Evolutionary conservation across 2,113 vertebrate species (phyloP).

Genomic region (Toxostoma redivivum): DNA sequence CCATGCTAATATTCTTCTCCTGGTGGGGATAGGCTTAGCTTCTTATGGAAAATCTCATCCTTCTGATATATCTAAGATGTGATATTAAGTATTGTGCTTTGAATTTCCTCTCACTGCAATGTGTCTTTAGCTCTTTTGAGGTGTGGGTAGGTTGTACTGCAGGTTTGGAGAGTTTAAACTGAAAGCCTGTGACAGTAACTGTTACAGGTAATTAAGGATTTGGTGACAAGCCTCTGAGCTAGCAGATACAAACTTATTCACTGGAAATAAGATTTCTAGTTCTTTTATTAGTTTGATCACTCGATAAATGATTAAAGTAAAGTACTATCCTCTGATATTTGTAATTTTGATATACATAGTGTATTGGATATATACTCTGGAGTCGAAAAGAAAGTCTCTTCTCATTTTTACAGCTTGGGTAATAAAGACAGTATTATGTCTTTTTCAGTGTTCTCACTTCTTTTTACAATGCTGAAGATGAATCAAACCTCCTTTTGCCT

Average conservation of each 20-base stretch:
- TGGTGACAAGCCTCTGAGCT: neutral
- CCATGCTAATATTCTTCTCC: neutral
- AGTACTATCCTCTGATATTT: neutral
- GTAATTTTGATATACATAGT: neutral
- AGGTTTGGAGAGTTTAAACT: neutral
- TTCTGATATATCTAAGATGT: neutral
- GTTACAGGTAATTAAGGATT: neutral
- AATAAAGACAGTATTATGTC: neutral
- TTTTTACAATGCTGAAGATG: conserved; percentile 91
- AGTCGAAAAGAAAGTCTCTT: neutral
- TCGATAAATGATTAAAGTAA: neutral
- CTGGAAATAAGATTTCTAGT: neutral
- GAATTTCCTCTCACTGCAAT: neutral
- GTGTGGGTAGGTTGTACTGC: neutral
- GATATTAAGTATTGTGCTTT: neutral
- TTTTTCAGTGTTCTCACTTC: conserved; percentile 81
- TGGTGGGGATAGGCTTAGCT: neutral
- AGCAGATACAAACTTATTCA: neutral
- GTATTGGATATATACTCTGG: neutral
- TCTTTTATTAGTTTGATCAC: neutral
- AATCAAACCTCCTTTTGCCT: conserved; percentile 90
- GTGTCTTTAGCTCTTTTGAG: neutral
- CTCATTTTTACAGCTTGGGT: neutral
- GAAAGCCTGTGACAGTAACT: neutral
- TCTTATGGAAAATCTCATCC: neutral